Percentiles rank a stretch among this genome's conserved stretches.
Evolutionary conservation across 1,140 invertebrate genomes (phyloP).

Genomic region (Gryllus bimaculatus): DNA sequence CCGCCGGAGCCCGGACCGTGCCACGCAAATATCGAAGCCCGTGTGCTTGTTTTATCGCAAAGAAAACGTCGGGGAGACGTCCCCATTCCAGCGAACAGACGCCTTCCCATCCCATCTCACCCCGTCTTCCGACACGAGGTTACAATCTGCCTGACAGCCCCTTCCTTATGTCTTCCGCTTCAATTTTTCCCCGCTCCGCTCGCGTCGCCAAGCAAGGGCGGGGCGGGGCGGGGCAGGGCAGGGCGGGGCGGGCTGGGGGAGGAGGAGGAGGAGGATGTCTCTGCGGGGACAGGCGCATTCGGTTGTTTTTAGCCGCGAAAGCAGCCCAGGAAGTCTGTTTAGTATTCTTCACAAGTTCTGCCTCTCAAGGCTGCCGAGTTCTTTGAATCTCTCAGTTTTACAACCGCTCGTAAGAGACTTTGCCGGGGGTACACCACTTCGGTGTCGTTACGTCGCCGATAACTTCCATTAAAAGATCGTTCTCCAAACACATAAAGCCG

Average conservation of each 20-base stretch:
- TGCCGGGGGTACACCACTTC: no score
- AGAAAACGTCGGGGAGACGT: no score
- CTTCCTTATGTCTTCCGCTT: neutral
- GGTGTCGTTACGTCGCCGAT: no score
- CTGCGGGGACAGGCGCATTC: neutral
- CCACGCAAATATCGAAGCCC: no score
- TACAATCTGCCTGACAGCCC: neutral
- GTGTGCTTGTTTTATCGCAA: no score
- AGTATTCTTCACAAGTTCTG: neutral
- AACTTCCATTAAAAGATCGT: no score
- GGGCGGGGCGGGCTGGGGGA: no score
- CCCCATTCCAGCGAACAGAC: no score
- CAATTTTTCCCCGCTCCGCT: neutral
- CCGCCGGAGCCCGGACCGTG: no score
- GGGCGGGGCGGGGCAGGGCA: no score
- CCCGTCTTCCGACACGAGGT: neutral
- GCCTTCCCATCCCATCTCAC: neutral
- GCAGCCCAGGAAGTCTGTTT: neutral
- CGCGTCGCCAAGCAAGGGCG: neutral
- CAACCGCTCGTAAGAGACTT: no score
- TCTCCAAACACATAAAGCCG: no score
- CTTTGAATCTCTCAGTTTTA: neutral
- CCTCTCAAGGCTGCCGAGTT: neutral
- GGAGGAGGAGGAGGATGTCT: neutral
- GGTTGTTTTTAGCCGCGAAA: neutral